Conservation (phyloP, 1,140 invertebrate species). For the Drosophila melanogaster region Release_6_plus_ISO1_MT NT_033777.3:18780001-18780500, state of each 20-base stretch:
- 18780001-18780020: slow-evolving; percentile 38
- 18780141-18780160: background rate
- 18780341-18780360: slow-evolving; percentile 73
- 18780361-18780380: slow-evolving; percentile 65
- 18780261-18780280: slow-evolving; percentile 63
- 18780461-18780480: slow-evolving; percentile 63
- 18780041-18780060: background rate
- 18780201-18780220: slow-evolving; percentile 60
- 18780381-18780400: slow-evolving; percentile 32
- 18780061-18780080: background rate
- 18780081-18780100: slow-evolving; percentile 49
- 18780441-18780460: slow-evolving; percentile 56
- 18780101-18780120: slow-evolving; percentile 11
- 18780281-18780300: slow-evolving; percentile 31
- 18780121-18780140: slow-evolving; percentile 10
- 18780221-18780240: slow-evolving; percentile 72
- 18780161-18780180: slow-evolving; percentile 11
- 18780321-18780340: slow-evolving; percentile 42
- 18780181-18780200: slow-evolving; percentile 58
- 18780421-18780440: slow-evolving; percentile 43
- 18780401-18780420: slow-evolving; percentile 45
- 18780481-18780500: slow-evolving; percentile 24
- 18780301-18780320: slow-evolving; percentile 13
- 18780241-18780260: slow-evolving; percentile 50
- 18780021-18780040: slow-evolving; percentile 8